These are phyloP conservation scores for Orius insidiosus DNA, from an alignment of 1,140 invertebrate species.

Conservation along the genomic window DNA sequence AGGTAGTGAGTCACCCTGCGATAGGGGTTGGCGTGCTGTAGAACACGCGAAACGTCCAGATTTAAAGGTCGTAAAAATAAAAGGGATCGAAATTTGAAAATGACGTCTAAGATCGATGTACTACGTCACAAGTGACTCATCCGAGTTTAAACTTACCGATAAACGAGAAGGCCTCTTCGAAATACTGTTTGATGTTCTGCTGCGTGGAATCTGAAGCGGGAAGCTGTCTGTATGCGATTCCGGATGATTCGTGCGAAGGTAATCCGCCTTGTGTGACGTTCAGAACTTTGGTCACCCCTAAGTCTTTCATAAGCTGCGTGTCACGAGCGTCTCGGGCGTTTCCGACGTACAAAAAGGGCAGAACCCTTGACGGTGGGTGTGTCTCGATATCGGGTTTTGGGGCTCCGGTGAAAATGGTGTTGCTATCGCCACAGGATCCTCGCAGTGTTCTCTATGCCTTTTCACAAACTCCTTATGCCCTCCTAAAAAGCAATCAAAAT, in stretches of 20 bases:
- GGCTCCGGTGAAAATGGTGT: constrained; percentile 4
- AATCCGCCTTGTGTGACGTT: constrained; percentile 44
- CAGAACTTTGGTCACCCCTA: constrained; percentile 57
- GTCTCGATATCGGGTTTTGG: constrained; percentile 41
- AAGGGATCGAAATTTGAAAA: too few species aligned
- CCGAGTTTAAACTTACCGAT: constrained; percentile 50
- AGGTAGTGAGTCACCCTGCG: too few species aligned
- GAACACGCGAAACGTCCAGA: too few species aligned
- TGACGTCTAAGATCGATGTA: too few species aligned
- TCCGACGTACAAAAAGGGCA: constrained; percentile 76
- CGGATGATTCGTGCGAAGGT: constrained; percentile 20
- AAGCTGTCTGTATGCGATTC: constrained; percentile 63
- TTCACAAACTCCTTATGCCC: constrained; percentile 48
- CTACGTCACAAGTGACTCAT: background rate
- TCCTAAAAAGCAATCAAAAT: constrained; percentile 33
- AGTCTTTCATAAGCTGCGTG: constrained; percentile 40
- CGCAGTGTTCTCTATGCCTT: constrained; percentile 44
- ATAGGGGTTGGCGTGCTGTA: too few species aligned
- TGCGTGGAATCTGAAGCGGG: constrained; percentile 70
- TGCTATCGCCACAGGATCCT: constrained; percentile 29
- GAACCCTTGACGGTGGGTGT: constrained; percentile 60
- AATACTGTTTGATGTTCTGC: constrained; percentile 81
- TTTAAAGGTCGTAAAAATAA: too few species aligned
- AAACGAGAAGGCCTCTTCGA: constrained; percentile 77
- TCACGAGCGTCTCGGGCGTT: constrained; percentile 71